Percentiles rank a stretch among this genome's conserved stretches.
Conservation (phyloP, 2,797 vertebrate genomes). For the Nyctibius grandis region DNA sequence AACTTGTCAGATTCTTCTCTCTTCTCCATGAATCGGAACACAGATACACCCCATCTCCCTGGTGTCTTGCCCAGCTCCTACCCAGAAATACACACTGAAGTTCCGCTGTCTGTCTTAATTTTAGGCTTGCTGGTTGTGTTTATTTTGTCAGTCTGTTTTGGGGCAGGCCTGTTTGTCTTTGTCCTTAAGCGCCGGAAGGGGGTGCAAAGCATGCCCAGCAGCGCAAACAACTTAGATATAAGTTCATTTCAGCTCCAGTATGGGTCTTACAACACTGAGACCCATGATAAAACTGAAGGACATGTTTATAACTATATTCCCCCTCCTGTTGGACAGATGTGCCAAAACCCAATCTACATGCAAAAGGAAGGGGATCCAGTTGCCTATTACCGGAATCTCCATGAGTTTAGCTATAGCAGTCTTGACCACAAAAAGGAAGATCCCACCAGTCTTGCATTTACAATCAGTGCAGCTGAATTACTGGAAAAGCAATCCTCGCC, state of each 20-base stretch:
- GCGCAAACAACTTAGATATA: constrained; percentile 88
- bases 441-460: constrained; percentile 82
- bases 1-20: constrained; percentile 79
- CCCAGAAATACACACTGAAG: constrained; percentile 87
- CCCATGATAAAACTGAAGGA: constrained; percentile 85
- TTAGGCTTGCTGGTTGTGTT: constrained; percentile 95
- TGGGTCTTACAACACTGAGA: constrained; percentile 86
- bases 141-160: constrained; percentile 95
- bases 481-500: constrained; percentile 82
- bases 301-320: constrained; percentile 97
- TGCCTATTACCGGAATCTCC: constrained; percentile 91
- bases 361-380: constrained; percentile 92
- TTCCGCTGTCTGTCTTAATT: constrained; percentile 95
- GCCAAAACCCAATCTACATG: constrained; percentile 98
- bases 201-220: constrained; percentile 81
- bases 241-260: constrained; percentile 96
- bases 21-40: constrained; percentile 80
- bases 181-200: constrained; percentile 94
- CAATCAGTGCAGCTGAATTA: constrained; percentile 91
- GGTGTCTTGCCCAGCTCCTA: constrained; percentile 80
- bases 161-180: constrained; percentile 95
- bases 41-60: constrained; percentile 70
- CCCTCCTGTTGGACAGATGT: constrained; percentile 94
- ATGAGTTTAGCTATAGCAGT: constrained; percentile 87
- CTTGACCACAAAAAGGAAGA: constrained; percentile 86